These are phyloP conservation scores for Oryzaephilus surinamensis DNA, from an alignment of 1,140 invertebrate species.

Conservation along the genomic window DNA sequence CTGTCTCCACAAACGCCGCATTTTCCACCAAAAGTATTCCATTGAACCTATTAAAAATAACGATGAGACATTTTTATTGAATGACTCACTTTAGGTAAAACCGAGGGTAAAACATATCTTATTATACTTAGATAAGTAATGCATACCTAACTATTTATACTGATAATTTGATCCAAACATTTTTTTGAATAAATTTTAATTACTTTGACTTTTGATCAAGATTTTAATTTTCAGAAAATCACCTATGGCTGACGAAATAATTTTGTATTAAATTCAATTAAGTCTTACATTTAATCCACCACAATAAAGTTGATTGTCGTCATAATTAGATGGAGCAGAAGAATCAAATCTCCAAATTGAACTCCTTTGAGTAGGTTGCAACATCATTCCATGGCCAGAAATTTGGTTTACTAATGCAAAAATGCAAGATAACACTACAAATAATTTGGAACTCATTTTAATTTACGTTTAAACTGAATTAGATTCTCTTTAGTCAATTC, in stretches of 20 bases:
- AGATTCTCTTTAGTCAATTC: no score
- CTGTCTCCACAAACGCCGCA: constrained; percentile 51
- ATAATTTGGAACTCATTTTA: no score
- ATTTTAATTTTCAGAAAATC: no score
- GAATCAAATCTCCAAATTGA: constrained; percentile 51
- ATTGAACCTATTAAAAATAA: constrained; percentile 11
- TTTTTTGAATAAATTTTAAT: no score
- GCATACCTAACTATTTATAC: no score
- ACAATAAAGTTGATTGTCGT: constrained; percentile 56
- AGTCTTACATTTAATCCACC: constrained; percentile 46
- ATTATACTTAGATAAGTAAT: no score
- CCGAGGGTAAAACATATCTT: no score
- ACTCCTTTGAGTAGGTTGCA: constrained; percentile 54
- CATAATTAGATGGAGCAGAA: constrained; percentile 45
- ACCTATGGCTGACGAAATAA: no score
- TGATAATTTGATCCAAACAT: no score
- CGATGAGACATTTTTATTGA: not conserved
- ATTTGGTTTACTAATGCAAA: constrained; percentile 1
- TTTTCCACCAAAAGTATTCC: constrained; percentile 32
- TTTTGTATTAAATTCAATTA: constrained; percentile 1
- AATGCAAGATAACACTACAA: no score
- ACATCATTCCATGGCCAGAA: constrained; percentile 52
- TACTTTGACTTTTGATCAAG: no score
- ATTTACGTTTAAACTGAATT: no score
- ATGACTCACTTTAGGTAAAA: not conserved